These are phyloP conservation scores for Tinea semifulvella DNA, from an alignment of 2,888 invertebrate species.

Conservation along the genomic window DNA sequence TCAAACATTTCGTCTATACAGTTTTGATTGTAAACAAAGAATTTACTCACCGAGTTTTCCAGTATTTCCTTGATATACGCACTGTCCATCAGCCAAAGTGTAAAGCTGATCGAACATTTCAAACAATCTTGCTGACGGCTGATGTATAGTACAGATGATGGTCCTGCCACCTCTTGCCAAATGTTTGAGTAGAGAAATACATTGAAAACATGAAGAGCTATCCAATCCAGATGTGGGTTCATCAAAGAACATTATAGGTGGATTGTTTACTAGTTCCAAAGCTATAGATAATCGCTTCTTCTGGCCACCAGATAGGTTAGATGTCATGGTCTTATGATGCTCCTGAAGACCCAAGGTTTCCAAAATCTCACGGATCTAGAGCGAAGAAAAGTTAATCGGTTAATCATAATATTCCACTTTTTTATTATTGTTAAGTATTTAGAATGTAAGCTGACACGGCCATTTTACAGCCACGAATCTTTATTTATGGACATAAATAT, in stretches of 20 bases:
- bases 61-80: conserved; percentile 93
- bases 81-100: conserved; percentile 92
- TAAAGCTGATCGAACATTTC: conserved; percentile 97
- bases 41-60: conserved; percentile 77
- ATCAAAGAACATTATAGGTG: conserved; percentile 97
- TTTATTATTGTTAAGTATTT: too few species aligned
- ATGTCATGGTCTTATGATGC: conserved; percentile 89
- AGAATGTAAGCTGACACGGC: too few species aligned
- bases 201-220: conserved; percentile 95
- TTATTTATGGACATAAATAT: too few species aligned
- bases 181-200: conserved; percentile 87
- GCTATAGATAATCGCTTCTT: conserved; percentile 95
- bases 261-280: conserved; percentile 93
- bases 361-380: conserved; percentile 90
- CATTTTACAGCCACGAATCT: too few species aligned
- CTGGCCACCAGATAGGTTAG: conserved; percentile 93
- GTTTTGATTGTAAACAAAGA: conserved; percentile 6
- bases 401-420: too few species aligned
- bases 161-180: conserved; percentile 91
- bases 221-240: conserved; percentile 97
- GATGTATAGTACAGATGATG: conserved; percentile 95
- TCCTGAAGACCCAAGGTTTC: conserved; percentile 88
- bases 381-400: background rate
- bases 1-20: too few species aligned
- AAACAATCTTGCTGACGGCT: conserved; percentile 94